phyloP scores from a whole-genome alignment of 2,113 vertebrate species.

The Gavia stellata region DNA sequence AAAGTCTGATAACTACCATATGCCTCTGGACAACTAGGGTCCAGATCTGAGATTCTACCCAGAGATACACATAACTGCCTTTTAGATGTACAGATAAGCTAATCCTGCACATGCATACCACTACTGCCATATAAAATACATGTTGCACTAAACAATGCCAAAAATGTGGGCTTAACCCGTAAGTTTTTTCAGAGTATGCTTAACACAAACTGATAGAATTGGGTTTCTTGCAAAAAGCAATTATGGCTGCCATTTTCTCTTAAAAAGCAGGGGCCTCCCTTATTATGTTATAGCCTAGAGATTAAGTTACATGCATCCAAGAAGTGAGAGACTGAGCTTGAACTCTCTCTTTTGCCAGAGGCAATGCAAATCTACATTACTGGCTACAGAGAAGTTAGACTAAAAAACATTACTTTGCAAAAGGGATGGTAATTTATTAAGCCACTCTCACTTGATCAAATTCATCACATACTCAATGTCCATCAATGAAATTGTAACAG shows the following conservation, averaged over 20 bases:
- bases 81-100: background rate
- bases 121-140: background rate
- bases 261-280: background rate
- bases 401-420: background rate
- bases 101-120: background rate
- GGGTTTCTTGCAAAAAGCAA: background rate
- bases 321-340: slow-evolving; percentile 2
- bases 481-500: background rate
- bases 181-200: background rate
- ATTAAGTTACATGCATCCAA: background rate
- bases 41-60: background rate
- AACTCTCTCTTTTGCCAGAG: slow-evolving; percentile 21
- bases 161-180: background rate
- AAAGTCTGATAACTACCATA: background rate
- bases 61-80: background rate
- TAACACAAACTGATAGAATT: slow-evolving; percentile 3
- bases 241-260: background rate
- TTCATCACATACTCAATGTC: background rate
- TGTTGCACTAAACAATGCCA: background rate
- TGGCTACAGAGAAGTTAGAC: background rate
- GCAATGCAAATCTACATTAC: slow-evolving; percentile 32
- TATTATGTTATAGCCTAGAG: background rate
- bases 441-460: slow-evolving; percentile 2
- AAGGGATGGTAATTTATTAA: slow-evolving; percentile 26
- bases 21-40: background rate